phyloP scores from a whole-genome alignment of 2,113 vertebrate genomes.

The Casuarius casuarius region DNA sequence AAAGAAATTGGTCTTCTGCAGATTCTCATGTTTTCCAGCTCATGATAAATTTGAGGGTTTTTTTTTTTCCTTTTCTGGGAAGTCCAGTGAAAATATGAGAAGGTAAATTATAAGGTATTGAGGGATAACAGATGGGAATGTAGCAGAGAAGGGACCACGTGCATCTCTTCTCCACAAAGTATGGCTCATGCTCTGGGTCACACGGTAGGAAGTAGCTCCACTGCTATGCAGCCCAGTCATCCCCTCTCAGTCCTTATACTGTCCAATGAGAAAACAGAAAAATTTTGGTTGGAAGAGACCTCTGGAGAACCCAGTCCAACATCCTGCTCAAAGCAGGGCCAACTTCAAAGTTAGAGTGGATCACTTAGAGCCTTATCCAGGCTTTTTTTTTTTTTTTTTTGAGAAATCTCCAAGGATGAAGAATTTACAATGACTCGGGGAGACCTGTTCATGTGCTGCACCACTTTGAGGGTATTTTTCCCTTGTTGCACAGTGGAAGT shows the following conservation, averaged over 20 bases:
- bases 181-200: rapidly evolving
- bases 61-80: background rate
- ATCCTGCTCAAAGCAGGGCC: background rate
- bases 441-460: background rate
- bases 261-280: background rate
- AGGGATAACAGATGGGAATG: background rate
- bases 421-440: background rate
- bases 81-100: background rate
- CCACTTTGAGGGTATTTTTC: background rate
- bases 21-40: background rate
- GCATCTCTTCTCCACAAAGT: rapidly evolving
- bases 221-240: background rate
- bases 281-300: background rate
- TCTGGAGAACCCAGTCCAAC: background rate
- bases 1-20: background rate
- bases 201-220: background rate
- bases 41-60: background rate
- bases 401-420: background rate
- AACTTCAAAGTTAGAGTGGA: background rate
- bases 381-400: too few species aligned
- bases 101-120: background rate
- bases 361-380: background rate
- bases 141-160: background rate
- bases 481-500: background rate
- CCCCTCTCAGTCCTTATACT: background rate